Percentiles rank a stretch among this genome's conserved stretches.
Conservation (phyloP, 2,888 invertebrate genomes). For the Emesis furor region DNA sequence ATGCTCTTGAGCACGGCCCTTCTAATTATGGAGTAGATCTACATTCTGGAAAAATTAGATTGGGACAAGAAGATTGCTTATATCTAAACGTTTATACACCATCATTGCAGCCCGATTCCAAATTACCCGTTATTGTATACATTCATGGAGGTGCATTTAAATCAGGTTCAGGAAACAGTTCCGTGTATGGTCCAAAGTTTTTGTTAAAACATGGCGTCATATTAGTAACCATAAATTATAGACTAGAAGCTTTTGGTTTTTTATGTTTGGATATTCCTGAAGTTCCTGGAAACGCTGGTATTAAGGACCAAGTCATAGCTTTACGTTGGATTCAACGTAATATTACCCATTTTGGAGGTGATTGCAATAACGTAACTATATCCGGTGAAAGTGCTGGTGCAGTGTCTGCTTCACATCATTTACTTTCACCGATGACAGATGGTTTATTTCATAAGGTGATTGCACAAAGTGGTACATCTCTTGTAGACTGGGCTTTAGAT, state of each 20-base stretch:
- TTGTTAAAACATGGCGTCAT: no score
- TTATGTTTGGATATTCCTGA: no score
- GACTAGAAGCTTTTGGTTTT: no score
- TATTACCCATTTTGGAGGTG: constrained; percentile 80
- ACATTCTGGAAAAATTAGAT: neutral
- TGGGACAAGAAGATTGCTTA: constrained; percentile 82
- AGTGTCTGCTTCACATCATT: constrained; percentile 78
- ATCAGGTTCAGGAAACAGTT: constrained; percentile 55
- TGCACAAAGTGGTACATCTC: constrained; percentile 51
- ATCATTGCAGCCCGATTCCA: constrained; percentile 69
- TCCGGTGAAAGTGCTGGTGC: constrained; percentile 88
- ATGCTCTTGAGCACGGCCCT: no score
- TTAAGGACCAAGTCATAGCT: no score
- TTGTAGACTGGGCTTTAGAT: constrained; percentile 81
- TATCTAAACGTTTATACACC: constrained; percentile 82
- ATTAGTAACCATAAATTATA: no score
- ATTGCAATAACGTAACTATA: constrained; percentile 83
- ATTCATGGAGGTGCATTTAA: constrained; percentile 86
- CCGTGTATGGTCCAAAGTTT: no score
- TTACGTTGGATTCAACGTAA: no score
- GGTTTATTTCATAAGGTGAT: no score
- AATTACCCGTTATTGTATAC: constrained; percentile 83
- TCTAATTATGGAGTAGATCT: no score
- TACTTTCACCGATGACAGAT: no score
- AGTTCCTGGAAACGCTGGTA: no score